Conservation (phyloP, 2,113 vertebrate genomes). For the Hipposideros armiger region DNA sequence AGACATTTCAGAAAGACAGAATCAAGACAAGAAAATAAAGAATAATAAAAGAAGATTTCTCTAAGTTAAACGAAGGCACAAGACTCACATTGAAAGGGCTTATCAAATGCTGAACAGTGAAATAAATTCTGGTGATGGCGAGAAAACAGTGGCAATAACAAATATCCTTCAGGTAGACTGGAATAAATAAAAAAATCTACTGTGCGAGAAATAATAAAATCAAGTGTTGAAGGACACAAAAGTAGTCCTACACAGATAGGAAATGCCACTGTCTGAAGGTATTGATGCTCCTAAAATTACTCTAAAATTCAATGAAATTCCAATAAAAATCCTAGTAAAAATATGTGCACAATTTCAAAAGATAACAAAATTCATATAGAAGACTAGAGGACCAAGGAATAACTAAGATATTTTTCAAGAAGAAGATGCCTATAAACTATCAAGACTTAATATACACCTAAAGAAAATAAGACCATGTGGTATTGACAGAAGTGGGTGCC, state of each 20-base stretch:
- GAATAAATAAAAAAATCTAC: not conserved
- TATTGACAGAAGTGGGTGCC: not conserved
- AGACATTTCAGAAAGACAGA: not conserved
- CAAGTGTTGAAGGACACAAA: not conserved
- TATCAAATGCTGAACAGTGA: not conserved
- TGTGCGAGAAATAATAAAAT: not conserved
- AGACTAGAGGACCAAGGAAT: not conserved
- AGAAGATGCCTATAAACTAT: not conserved
- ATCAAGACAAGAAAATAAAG: not conserved
- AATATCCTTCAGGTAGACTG: not conserved
- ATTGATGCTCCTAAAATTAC: not conserved
- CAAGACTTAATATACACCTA: not conserved
- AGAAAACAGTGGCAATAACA: not conserved
- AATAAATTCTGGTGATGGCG: not conserved
- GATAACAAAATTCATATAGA: not conserved
- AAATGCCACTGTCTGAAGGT: not conserved
- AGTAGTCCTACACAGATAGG: not conserved
- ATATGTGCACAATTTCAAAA: constrained; percentile 19
- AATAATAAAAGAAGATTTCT: not conserved
- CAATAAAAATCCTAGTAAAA: constrained; percentile 7
- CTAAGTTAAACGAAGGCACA: not conserved
- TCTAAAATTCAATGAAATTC: not conserved
- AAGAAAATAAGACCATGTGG: not conserved
- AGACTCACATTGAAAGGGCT: not conserved
- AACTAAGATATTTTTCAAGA: constrained; percentile 36